These are phyloP conservation scores for Zelostemma sp. DNA, from an alignment of 1,140 invertebrate species.

Conservation along the genomic window DNA sequence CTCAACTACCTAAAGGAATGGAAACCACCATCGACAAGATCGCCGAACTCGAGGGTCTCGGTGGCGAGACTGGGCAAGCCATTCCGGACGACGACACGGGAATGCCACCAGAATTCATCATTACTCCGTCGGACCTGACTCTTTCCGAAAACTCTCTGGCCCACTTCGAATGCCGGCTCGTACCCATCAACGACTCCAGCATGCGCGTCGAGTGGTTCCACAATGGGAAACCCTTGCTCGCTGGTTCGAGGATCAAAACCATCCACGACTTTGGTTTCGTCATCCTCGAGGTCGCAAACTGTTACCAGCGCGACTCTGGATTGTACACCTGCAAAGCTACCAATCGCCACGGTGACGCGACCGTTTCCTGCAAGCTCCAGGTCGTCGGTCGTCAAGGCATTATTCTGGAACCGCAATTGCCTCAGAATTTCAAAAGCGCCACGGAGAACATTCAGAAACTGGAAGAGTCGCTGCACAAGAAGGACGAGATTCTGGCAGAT, in stretches of 20 bases:
- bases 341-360: slow-evolving; percentile 92
- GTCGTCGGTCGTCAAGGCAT: slow-evolving; percentile 89
- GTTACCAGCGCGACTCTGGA: slow-evolving; percentile 94
- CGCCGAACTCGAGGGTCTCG: slow-evolving; percentile 90
- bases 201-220: slow-evolving; percentile 96
- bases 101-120: slow-evolving; percentile 93
- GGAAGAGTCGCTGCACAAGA: slow-evolving; percentile 89
- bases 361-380: slow-evolving; percentile 86
- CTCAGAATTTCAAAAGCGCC: slow-evolving; percentile 85
- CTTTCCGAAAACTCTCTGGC: slow-evolving; percentile 90
- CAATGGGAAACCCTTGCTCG: slow-evolving; percentile 91
- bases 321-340: slow-evolving; percentile 92
- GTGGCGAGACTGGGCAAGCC: slow-evolving; percentile 73
- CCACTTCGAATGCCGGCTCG: slow-evolving; percentile 96
- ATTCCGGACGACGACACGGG: slow-evolving; percentile 85
- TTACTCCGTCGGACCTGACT: slow-evolving; percentile 85
- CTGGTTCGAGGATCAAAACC: slow-evolving; percentile 91
- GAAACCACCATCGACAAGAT: slow-evolving; percentile 94
- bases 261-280: slow-evolving; percentile 97
- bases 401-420: slow-evolving; percentile 90
- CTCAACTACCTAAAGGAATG: slow-evolving; percentile 93
- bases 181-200: slow-evolving; percentile 94
- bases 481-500: slow-evolving; percentile 83
- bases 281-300: slow-evolving; percentile 90
- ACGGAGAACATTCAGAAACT: slow-evolving; percentile 91